These are phyloP conservation scores for Unio pictorum DNA, from an alignment of 2,888 invertebrate genomes.

Conservation along the genomic window DNA sequence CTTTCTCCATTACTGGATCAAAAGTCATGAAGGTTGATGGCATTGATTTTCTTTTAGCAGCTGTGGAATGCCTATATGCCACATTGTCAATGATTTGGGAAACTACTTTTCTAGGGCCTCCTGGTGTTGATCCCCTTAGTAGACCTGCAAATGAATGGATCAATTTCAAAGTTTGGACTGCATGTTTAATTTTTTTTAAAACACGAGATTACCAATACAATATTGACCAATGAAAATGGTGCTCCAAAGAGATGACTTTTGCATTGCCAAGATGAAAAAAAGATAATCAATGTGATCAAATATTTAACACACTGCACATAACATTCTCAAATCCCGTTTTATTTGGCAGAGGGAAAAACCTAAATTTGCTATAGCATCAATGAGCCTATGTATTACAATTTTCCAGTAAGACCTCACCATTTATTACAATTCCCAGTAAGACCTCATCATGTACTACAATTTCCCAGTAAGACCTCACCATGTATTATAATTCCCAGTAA, in stretches of 20 bases:
- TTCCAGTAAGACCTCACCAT: too few relatives aligned
- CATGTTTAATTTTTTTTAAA: not conserved
- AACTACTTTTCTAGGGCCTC: slow-evolving; percentile 55
- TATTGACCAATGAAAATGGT: not conserved
- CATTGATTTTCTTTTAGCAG: slow-evolving; percentile 44
- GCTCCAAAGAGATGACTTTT: not conserved
- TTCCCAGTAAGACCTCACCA: too few relatives aligned
- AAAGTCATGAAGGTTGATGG: slow-evolving; percentile 45
- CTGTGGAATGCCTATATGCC: slow-evolving; percentile 28
- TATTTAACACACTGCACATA: not conserved
- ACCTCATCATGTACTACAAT: too few relatives aligned
- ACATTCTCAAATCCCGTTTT: not conserved
- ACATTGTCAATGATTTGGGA: slow-evolving; percentile 64
- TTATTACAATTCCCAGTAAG: too few relatives aligned
- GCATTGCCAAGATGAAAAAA: not conserved
- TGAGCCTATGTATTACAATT: too few relatives aligned
- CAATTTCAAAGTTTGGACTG: too few relatives aligned
- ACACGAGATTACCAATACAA: not conserved
- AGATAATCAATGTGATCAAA: not conserved
- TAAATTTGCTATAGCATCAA: too few relatives aligned
- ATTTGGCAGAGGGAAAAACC: too few relatives aligned
- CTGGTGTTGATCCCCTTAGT: slow-evolving; percentile 62
- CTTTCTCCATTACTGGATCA: slow-evolving; percentile 59
- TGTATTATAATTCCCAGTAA: too few relatives aligned
- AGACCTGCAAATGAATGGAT: slow-evolving; percentile 51